Conservation (phyloP, 2,113 vertebrate genomes). For the Bombycilla garrulus region DNA sequence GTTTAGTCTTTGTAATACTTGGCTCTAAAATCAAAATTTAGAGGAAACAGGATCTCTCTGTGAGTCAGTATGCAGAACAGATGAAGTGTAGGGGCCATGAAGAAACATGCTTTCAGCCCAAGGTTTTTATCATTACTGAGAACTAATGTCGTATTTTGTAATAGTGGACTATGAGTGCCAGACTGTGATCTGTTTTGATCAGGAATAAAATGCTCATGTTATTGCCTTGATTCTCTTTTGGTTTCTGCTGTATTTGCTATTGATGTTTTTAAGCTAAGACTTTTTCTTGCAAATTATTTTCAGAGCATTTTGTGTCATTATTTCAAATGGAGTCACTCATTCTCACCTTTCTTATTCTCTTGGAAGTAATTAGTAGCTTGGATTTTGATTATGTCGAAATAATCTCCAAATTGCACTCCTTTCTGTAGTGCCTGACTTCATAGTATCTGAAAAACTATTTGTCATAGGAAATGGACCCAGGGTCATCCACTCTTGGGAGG, state of each 20-base stretch:
- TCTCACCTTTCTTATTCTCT: neutral
- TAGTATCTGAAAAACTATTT: neutral
- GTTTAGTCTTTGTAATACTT: constrained; percentile 11
- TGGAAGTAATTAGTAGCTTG: neutral
- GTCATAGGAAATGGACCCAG: neutral
- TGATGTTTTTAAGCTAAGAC: neutral
- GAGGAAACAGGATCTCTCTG: neutral
- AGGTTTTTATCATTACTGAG: neutral
- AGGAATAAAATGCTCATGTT: neutral
- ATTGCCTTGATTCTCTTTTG: neutral
- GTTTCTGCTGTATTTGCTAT: neutral
- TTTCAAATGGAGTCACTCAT: neutral
- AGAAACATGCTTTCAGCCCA: neutral
- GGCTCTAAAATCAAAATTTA: constrained; percentile 19
- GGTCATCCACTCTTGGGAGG: neutral
- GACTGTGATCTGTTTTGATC: neutral
- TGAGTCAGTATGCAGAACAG: constrained; percentile 3
- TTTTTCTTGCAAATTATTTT: neutral
- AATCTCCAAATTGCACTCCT: neutral
- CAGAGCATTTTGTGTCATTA: neutral
- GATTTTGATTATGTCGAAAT: neutral
- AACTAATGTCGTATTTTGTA: neutral
- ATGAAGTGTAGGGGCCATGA: neutral
- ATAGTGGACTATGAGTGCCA: neutral
- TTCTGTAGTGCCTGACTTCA: neutral